phyloP scores from a whole-genome alignment of 2,797 vertebrate species.

The Girardinus metallicus region DNA sequence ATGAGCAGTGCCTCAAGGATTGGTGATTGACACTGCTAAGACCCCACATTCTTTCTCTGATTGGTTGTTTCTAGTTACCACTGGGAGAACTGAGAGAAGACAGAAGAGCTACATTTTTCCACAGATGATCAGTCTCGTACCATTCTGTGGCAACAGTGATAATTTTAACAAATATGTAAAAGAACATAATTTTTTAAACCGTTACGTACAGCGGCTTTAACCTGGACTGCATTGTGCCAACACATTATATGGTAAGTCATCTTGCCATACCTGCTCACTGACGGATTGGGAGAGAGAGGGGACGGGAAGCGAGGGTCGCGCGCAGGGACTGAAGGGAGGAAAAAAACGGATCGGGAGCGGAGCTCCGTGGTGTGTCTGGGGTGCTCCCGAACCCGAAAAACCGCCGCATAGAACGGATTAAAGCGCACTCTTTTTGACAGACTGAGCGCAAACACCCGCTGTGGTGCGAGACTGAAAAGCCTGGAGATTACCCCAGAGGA shows the following conservation, averaged over 20 bases:
- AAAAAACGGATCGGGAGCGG: constrained; percentile 27
- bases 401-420: constrained; percentile 17
- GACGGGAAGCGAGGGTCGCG: constrained; percentile 76
- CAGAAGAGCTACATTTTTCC: too few species aligned
- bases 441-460: constrained; percentile 41
- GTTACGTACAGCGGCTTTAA: too few species aligned
- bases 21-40: too few species aligned
- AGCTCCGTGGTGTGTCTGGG: constrained; percentile 46
- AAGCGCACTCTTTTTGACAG: constrained; percentile 18
- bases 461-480: constrained; percentile 42
- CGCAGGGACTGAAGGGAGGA: constrained; percentile 56
- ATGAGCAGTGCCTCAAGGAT: too few species aligned
- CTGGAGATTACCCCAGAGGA: constrained; percentile 62
- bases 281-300: constrained; percentile 64
- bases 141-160: too few species aligned
- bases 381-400: constrained; percentile 39
- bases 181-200: too few species aligned
- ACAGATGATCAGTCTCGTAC: too few species aligned
- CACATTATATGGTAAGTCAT: neutral
- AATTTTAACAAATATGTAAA: too few species aligned
- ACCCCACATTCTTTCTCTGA: too few species aligned
- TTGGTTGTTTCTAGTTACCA: too few species aligned
- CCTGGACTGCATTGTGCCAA: neutral
- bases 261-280: constrained; percentile 62
- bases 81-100: too few species aligned